Evolutionary conservation across 2,113 vertebrate species (phyloP).

Genomic region (Pogonocichla stellata): DNA sequence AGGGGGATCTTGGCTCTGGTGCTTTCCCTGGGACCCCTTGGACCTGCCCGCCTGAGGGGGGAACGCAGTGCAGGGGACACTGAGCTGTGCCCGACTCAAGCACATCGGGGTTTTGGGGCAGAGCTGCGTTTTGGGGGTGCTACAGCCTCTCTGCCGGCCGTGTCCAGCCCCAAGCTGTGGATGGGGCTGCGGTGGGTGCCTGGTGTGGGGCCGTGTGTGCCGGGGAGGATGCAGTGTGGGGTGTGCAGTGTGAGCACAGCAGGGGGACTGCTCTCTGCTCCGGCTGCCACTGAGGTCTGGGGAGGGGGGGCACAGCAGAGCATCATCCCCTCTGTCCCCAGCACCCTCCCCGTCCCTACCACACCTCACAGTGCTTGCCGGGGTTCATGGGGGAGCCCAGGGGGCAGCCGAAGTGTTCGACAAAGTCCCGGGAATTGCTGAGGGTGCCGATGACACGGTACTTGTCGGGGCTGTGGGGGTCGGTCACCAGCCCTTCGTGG

Average conservation of each 20-base stretch:
- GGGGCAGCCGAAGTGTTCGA: conserved; percentile 88
- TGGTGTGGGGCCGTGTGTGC: neutral
- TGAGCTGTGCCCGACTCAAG: neutral
- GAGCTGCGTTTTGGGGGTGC: neutral
- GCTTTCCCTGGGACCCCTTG: neutral
- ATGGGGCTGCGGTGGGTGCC: neutral
- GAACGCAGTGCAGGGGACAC: neutral
- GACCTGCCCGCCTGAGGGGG: neutral
- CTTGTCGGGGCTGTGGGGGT: conserved; percentile 93
- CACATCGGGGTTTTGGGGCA: neutral
- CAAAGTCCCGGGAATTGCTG: conserved; percentile 95
- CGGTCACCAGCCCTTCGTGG: conserved; percentile 94
- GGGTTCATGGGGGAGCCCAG: conserved; percentile 91
- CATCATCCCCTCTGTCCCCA: neutral
- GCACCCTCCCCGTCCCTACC: conserved; percentile 75
- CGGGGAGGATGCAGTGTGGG: neutral
- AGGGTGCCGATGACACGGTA: conserved; percentile 94
- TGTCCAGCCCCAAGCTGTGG: neutral
- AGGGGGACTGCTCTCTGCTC: neutral
- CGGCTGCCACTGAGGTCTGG: neutral
- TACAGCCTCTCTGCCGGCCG: neutral
- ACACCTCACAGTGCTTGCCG: conserved; percentile 92
- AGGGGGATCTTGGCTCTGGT: neutral
- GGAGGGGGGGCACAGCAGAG: neutral
- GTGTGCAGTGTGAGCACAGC: neutral